A percentile compares a stretch with the other conserved stretches of the same genome.
Evolutionary conservation across 2,797 vertebrate genomes (phyloP).

Genomic region (Sebastolobus altivelis): DNA sequence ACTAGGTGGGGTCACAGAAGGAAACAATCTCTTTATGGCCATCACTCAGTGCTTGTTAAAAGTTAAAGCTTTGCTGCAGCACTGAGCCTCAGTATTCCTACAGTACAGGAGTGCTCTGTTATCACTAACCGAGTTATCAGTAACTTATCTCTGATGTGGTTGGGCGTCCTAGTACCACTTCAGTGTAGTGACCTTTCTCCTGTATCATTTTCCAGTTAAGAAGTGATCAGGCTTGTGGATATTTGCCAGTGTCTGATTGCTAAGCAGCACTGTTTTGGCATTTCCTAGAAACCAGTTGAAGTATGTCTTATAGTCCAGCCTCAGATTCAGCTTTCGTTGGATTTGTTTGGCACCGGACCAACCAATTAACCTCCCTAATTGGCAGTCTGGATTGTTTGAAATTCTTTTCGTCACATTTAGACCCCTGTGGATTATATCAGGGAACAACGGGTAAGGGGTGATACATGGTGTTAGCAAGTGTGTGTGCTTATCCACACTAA

Average conservation of each 20-base stretch:
- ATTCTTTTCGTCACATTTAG: constrained; percentile 78
- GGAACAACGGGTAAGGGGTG: constrained; percentile 30
- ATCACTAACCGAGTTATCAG: constrained; percentile 57
- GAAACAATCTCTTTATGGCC: constrained; percentile 60
- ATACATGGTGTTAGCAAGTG: constrained; percentile 21
- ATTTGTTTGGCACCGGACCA: constrained; percentile 77
- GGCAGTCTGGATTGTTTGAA: constrained; percentile 75
- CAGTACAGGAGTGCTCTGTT: constrained; percentile 34
- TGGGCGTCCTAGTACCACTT: constrained; percentile 28
- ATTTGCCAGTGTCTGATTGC: constrained; percentile 27
- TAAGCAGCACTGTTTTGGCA: constrained; percentile 25
- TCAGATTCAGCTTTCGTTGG: constrained; percentile 49
- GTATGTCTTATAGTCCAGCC: constrained; percentile 29
- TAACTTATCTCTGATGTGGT: constrained; percentile 46
- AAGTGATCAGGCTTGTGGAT: constrained; percentile 29
- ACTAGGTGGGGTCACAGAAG: constrained; percentile 60
- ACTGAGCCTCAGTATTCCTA: constrained; percentile 12
- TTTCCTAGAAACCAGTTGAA: constrained; percentile 43
- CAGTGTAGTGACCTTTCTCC: constrained; percentile 27
- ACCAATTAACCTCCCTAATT: constrained; percentile 83
- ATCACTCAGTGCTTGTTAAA: constrained; percentile 63
- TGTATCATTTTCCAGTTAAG: constrained; percentile 13
- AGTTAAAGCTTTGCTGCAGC: constrained; percentile 66
- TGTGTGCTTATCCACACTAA: background rate
- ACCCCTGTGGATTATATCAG: constrained; percentile 69